Conservation (phyloP, 2,113 vertebrate genomes). For the Terrapene triunguis region DNA sequence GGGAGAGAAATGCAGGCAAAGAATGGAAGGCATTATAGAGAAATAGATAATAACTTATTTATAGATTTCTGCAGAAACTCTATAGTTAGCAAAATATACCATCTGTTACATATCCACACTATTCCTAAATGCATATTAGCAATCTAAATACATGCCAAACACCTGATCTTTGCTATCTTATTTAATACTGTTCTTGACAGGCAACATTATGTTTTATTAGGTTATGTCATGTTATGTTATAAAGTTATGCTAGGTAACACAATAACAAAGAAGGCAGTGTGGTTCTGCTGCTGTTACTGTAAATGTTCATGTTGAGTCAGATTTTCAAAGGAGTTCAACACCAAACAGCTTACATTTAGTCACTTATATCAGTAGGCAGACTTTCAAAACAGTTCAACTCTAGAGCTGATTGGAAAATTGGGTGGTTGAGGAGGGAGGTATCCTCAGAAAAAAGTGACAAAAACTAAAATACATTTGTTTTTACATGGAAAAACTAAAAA, state of each 20-base stretch:
- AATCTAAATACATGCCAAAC: conserved; percentile 56
- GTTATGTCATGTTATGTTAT: conserved; percentile 57
- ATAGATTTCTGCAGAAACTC: conserved; percentile 67
- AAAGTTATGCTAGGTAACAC: conserved; percentile 47
- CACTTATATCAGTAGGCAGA: background rate
- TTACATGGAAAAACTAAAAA: background rate
- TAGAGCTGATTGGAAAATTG: background rate
- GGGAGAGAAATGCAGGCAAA: conserved; percentile 62
- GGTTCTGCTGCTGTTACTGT: background rate
- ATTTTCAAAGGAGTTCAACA: background rate
- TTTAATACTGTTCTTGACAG: conserved; percentile 58
- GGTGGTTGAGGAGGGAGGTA: background rate
- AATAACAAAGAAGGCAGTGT: background rate
- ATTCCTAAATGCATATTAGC: conserved; percentile 71
- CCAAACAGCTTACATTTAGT: background rate
- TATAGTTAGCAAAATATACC: conserved; percentile 61
- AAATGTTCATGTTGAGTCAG: background rate
- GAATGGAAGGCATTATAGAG: conserved; percentile 47
- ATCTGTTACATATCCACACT: conserved; percentile 71
- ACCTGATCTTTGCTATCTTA: conserved; percentile 56
- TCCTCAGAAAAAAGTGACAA: background rate
- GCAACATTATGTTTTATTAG: conserved; percentile 61
- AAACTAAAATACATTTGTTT: background rate
- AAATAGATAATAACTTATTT: conserved; percentile 76
- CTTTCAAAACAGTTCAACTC: background rate